A percentile compares a stretch with the other conserved stretches of the same genome.
These are phyloP conservation scores for Anoplophora glabripennis DNA, from an alignment of 1,140 invertebrate species.

Conservation along the genomic window DNA sequence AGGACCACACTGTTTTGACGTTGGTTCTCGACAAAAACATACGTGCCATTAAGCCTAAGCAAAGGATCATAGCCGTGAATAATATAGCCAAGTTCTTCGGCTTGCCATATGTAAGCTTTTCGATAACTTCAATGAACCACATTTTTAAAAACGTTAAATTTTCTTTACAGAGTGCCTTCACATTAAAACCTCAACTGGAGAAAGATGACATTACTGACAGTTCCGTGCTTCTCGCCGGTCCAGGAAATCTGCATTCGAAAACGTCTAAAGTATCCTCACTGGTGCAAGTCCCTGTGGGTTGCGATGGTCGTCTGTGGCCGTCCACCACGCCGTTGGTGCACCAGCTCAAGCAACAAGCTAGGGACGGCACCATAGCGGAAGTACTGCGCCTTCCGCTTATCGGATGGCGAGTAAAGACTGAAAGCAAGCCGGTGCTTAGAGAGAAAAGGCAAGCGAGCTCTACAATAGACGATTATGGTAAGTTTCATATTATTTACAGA, in stretches of 20 bases:
- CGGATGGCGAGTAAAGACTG: slow-evolving; percentile 58
- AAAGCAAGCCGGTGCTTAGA: slow-evolving; percentile 35
- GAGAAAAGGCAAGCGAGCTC: slow-evolving; percentile 31
- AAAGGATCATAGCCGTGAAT: slow-evolving; percentile 53
- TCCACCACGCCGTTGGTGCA: slow-evolving; percentile 53
- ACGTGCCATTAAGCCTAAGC: slow-evolving; percentile 51
- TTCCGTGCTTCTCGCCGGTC: slow-evolving; percentile 57
- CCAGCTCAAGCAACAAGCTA: slow-evolving; percentile 56
- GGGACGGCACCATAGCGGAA: slow-evolving; percentile 59
- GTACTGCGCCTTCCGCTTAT: slow-evolving; percentile 59
- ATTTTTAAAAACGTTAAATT: too few species aligned
- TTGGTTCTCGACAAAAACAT: slow-evolving; percentile 52
- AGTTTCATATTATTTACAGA: background rate
- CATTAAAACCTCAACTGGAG: slow-evolving; percentile 45
- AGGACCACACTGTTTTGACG: slow-evolving; percentile 46
- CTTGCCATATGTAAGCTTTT: slow-evolving; percentile 53
- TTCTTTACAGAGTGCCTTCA: slow-evolving; percentile 50
- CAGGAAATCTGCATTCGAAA: slow-evolving; percentile 55
- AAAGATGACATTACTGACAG: slow-evolving; percentile 42
- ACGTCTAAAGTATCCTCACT: slow-evolving; percentile 52
- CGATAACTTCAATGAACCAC: background rate
- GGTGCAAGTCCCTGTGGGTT: slow-evolving; percentile 58
- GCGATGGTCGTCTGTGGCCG: slow-evolving; percentile 58
- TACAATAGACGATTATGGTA: slow-evolving; percentile 30
- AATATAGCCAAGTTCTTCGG: slow-evolving; percentile 56